phyloP scores from a whole-genome alignment of 1,140 invertebrate species.

The Colletes latitarsis region DNA sequence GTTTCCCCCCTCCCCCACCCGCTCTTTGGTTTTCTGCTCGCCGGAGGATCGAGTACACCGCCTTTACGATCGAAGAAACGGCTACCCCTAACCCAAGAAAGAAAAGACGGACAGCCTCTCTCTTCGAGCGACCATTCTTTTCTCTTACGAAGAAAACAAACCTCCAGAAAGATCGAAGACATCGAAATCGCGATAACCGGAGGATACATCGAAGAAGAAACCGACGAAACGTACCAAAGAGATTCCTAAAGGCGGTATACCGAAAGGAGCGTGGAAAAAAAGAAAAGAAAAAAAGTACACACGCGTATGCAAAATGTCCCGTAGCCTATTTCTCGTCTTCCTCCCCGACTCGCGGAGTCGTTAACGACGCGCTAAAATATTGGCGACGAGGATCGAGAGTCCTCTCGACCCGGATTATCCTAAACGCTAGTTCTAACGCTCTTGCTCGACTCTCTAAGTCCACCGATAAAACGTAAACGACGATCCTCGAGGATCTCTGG shows the following conservation, averaged over 20 bases:
- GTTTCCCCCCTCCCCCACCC: neutral
- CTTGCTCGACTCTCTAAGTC: neutral
- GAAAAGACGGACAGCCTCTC: neutral
- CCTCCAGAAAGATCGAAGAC: too few relatives aligned
- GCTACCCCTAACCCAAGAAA: neutral
- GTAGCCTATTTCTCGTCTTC: too few relatives aligned
- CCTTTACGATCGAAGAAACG: conserved; percentile 11
- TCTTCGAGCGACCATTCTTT: neutral
- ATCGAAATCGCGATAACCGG: neutral
- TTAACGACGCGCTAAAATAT: too few relatives aligned
- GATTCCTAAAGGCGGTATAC: too few relatives aligned
- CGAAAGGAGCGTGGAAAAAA: too few relatives aligned
- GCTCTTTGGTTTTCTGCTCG: conserved; percentile 16
- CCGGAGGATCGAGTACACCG: conserved; percentile 32
- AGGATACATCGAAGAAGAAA: neutral
- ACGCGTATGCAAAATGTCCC: too few relatives aligned
- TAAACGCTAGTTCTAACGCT: conserved; percentile 28
- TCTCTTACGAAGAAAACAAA: neutral
- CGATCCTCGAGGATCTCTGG: neutral
- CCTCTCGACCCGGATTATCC: neutral
- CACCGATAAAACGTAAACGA: conserved; percentile 1
- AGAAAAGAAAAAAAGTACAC: too few relatives aligned
- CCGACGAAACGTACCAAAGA: too few relatives aligned
- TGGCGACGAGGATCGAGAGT: neutral
- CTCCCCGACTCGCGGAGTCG: too few relatives aligned